Percentiles rank a stretch among this genome's conserved stretches.
phyloP scores from a whole-genome alignment of 2,113 vertebrate genomes.

The Patagioenas fasciata region DNA sequence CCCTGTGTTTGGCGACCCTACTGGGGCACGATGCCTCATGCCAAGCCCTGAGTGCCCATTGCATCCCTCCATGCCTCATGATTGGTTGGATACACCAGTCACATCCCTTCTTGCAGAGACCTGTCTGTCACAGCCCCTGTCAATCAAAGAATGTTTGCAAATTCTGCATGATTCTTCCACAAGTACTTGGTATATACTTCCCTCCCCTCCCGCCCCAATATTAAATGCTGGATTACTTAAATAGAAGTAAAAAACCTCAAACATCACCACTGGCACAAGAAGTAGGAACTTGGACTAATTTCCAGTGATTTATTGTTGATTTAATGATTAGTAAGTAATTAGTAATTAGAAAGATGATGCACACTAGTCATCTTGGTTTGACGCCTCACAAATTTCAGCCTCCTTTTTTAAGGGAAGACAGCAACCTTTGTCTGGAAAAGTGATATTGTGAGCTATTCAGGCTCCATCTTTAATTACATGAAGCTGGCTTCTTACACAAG shows the following conservation, averaged over 20 bases:
- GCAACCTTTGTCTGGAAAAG: background rate
- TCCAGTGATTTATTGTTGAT: background rate
- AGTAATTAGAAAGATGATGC: background rate
- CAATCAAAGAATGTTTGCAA: background rate
- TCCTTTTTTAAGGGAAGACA: background rate
- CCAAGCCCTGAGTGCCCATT: accelerated
- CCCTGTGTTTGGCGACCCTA: background rate
- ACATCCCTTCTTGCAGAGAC: background rate
- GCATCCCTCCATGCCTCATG: accelerated
- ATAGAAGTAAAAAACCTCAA: background rate
- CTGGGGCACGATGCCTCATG: accelerated
- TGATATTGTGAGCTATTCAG: background rate
- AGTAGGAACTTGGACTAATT: background rate
- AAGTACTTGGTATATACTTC: too few relatives aligned
- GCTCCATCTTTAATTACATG: background rate
- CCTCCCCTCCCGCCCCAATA: background rate
- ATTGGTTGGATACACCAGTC: accelerated
- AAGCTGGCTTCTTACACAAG: background rate
- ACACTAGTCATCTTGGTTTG: background rate
- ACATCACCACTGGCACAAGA: background rate
- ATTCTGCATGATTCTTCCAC: background rate
- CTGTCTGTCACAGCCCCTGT: background rate
- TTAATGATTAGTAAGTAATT: background rate
- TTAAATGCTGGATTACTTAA: background rate
- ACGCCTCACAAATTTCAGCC: background rate